These are phyloP conservation scores for Adelosebastes latens DNA, from an alignment of 2,797 vertebrate genomes.

Conservation along the genomic window DNA sequence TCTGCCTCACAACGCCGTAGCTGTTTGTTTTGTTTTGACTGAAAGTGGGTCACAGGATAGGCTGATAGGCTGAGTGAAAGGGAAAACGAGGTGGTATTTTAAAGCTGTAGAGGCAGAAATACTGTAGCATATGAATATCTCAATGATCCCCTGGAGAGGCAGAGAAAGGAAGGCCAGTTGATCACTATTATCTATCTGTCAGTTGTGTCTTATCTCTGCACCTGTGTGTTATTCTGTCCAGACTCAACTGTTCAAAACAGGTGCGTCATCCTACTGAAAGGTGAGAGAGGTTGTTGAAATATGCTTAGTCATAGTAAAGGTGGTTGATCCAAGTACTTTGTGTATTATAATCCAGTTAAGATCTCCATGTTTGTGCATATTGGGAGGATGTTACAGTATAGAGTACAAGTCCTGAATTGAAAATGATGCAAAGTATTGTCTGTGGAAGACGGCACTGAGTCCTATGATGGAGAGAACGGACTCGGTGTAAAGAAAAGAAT, in stretches of 20 bases:
- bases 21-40: constrained; percentile 68
- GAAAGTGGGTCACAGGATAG: constrained; percentile 45
- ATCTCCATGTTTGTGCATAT: neutral
- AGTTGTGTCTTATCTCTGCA: neutral
- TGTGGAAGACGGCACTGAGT: too few relatives aligned
- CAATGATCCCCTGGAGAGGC: neutral
- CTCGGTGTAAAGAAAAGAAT: too few relatives aligned
- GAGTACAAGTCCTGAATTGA: neutral
- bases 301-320: neutral
- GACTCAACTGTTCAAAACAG: constrained; percentile 13
- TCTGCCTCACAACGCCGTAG: constrained; percentile 64
- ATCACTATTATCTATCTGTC: neutral
- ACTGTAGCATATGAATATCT: neutral
- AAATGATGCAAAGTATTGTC: neutral
- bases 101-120: neutral
- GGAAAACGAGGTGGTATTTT: neutral
- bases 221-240: constrained; percentile 7
- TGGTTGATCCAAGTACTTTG: neutral
- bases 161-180: neutral
- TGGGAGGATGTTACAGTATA: neutral
- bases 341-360: neutral
- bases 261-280: constrained; percentile 9
- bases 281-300: neutral
- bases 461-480: too few relatives aligned
- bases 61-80: neutral